Percentiles rank a stretch among this genome's conserved stretches.
phyloP scores from a whole-genome alignment of 1,140 invertebrate genomes.

The Anastatus disparis region DNA sequence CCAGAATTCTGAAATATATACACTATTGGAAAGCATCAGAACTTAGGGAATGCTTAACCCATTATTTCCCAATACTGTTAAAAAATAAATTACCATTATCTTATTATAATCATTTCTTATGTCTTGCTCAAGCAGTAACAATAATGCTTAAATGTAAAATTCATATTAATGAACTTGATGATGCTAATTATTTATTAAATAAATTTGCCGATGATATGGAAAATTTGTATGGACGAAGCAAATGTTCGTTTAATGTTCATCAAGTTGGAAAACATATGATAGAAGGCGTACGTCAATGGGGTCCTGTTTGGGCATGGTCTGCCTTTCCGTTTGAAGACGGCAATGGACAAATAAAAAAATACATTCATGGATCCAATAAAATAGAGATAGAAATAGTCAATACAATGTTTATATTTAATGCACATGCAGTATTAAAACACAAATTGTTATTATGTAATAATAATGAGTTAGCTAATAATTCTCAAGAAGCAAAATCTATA shows the following conservation, averaged over 20 bases:
- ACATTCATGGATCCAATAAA: no score
- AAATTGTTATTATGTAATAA: no score
- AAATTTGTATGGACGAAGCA: background rate
- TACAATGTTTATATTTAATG: no score
- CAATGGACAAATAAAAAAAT: no score
- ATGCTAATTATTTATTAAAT: background rate
- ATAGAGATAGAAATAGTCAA: no score
- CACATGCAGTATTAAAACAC: no score
- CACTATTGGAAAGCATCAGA: constrained; percentile 30
- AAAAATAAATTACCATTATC: background rate
- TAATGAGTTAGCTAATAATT: no score
- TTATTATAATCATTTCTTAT: constrained; percentile 34
- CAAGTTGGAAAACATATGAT: background rate
- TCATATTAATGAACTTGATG: background rate
- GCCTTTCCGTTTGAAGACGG: no score
- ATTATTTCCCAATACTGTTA: constrained; percentile 29
- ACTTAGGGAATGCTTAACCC: constrained; percentile 4
- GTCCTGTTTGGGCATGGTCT: background rate
- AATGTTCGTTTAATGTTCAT: background rate
- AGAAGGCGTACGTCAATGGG: background rate
- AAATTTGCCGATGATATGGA: background rate
- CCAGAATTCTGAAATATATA: no score
- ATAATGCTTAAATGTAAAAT: background rate
- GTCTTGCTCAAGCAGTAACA: constrained; percentile 16
- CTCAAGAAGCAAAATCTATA: no score